Evolutionary conservation across 2,113 vertebrate genomes (phyloP), one percentile per base, ranked within the genome.

Genomic region (Prolemur simus): DNA sequence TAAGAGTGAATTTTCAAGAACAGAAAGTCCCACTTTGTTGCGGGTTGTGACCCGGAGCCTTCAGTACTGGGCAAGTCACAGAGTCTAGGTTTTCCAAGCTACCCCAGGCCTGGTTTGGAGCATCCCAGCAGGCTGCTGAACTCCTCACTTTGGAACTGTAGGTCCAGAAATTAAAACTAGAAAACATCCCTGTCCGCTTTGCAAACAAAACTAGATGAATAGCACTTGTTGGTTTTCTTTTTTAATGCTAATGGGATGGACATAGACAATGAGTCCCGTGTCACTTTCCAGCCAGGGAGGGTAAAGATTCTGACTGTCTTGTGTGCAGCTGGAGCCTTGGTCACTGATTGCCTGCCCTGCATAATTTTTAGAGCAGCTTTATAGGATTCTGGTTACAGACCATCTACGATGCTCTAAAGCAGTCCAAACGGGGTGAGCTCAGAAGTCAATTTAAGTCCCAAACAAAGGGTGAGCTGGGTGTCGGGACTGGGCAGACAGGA

Each of bases 211-310:
- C 11, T 3, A 54, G 93, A 74, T 14, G 93, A 95, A 60, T 15
- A 91, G 91, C 81, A 89, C 84, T 86, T 86, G 15, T 25, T 71
- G 21, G 21, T 42, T 34, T 86, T 77, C 42, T 76, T 37, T 56
- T 29, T 68, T 2, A 49, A 74, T 85, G 77, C 45, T 93, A 91
- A 82, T 68, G 66, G 58, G 58, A 87, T 87, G 47, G 80, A 93
- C 60, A 95, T 94, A 83, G 21, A 52, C 71, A 94, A 92, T 69
- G 89, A 94, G 89, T 66, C 63, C 82, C 49, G 69, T 34, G 73
- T 86, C 76, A 94, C 85, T 87, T 97, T 89, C 73, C 83, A 95
- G 73, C 52, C 63, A 42, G 39, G n/a, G 64, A 96, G 74, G 71
- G 45, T 37, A 76, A 86, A 64, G 92, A 73, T 74, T 81, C 60